Conservation (phyloP, 1,140 invertebrate genomes). For the Drosophila kurseongensis region DNA sequence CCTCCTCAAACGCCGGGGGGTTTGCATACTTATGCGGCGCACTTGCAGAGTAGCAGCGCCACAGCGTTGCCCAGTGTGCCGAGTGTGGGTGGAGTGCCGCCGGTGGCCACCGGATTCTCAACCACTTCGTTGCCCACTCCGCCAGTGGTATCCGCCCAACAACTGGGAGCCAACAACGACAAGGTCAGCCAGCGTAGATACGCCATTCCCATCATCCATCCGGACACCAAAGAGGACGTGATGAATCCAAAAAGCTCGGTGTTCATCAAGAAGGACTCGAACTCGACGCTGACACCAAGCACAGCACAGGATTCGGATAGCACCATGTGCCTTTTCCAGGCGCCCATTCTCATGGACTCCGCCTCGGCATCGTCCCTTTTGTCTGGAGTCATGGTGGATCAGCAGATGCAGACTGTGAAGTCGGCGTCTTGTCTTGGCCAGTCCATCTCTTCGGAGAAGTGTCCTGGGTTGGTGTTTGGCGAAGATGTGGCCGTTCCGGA, state of each 20-base stretch:
- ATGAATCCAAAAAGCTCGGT: slow-evolving; percentile 63
- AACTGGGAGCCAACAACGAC: slow-evolving; percentile 17
- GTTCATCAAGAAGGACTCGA: slow-evolving; percentile 58
- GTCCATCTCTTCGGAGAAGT: slow-evolving; percentile 17
- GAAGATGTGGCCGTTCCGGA: slow-evolving; percentile 6
- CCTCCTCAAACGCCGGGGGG: slow-evolving; percentile 23
- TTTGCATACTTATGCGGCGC: slow-evolving; percentile 45
- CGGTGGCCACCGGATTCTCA: slow-evolving; percentile 32
- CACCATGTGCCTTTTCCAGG: slow-evolving; percentile 36
- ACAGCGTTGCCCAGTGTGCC: slow-evolving; percentile 25
- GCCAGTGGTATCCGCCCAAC: background rate
- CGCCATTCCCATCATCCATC: slow-evolving; percentile 80
- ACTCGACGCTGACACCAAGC: slow-evolving; percentile 43
- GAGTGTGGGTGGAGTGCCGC: slow-evolving; percentile 17
- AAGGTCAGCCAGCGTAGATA: slow-evolving; percentile 58
- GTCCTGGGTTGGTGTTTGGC: slow-evolving; percentile 8
- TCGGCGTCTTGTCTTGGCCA: background rate
- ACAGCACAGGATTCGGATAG: slow-evolving; percentile 40
- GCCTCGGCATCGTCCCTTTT: slow-evolving; percentile 31
- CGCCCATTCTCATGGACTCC: slow-evolving; percentile 28
- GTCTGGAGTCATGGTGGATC: slow-evolving; percentile 42
- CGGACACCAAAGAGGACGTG: slow-evolving; percentile 71
- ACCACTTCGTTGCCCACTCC: slow-evolving; percentile 29
- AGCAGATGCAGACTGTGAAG: slow-evolving; percentile 65
- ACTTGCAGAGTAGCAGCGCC: slow-evolving; percentile 50